A percentile compares a stretch with the other conserved stretches of the same genome.
Conservation (phyloP, 2,888 invertebrate genomes). For the Hyppa rectilinea region DNA sequence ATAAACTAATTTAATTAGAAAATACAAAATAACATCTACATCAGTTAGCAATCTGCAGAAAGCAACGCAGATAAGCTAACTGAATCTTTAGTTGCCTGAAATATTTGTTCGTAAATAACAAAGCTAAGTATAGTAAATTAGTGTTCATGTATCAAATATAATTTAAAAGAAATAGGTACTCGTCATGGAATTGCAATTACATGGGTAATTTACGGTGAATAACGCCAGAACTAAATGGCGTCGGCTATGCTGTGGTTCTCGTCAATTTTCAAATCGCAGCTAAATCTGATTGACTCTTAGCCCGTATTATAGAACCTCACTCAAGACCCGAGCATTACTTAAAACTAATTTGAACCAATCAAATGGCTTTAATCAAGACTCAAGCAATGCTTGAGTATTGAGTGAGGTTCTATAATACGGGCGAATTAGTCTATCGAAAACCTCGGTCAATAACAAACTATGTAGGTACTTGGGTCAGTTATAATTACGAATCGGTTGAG, state of each 20-base stretch:
- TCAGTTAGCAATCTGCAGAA: slow-evolving; percentile 1
- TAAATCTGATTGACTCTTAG: no score
- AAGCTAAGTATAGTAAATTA: slow-evolving; percentile 8
- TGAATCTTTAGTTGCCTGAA: neutral
- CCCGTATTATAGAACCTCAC: no score
- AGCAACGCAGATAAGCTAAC: neutral
- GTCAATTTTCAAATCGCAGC: neutral
- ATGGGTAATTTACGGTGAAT: slow-evolving; percentile 8
- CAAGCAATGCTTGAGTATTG: no score
- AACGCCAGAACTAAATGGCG: slow-evolving; percentile 1
- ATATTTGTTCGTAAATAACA: slow-evolving; percentile 7
- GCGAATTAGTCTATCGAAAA: slow-evolving; percentile 1
- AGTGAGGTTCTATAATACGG: no score
- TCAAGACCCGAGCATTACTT: no score
- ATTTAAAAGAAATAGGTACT: slow-evolving; percentile 3
- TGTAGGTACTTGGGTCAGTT: neutral
- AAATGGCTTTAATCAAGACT: no score
- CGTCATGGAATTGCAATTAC: slow-evolving; percentile 20
- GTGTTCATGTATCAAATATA: slow-evolving; percentile 23
- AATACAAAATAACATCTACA: slow-evolving; percentile 10
- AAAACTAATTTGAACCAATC: no score
- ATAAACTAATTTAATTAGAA: slow-evolving; percentile 21
- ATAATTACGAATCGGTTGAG: neutral
- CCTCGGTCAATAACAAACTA: neutral
- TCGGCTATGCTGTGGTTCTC: neutral